A percentile compares a stretch with the other conserved stretches of the same genome.
phyloP scores from a whole-genome alignment of 2,113 vertebrate species.

The Pachycephala philippinensis region DNA sequence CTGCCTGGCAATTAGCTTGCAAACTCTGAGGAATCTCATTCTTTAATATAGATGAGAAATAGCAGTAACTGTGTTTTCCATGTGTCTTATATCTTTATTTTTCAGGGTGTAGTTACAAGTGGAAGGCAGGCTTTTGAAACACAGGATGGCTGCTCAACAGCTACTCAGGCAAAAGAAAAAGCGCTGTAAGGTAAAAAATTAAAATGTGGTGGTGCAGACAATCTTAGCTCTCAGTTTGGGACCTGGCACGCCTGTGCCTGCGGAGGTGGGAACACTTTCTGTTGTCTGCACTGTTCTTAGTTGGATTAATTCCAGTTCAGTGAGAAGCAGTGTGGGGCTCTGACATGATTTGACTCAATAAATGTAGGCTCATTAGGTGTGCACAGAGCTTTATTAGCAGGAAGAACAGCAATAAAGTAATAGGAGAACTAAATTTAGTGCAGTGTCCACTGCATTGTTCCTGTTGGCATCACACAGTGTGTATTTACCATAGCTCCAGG shows the following conservation, averaged over 20 bases:
- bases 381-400: background rate
- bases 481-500: background rate
- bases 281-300: background rate
- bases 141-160: slow-evolving; percentile 62
- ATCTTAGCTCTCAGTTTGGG: background rate
- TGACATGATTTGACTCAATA: background rate
- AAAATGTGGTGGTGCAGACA: background rate
- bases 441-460: background rate
- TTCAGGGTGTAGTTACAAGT: slow-evolving; percentile 7
- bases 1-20: background rate
- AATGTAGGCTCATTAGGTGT: background rate
- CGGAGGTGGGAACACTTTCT: background rate
- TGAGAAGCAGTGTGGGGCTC: background rate
- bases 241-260: rapidly evolving
- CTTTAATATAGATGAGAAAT: background rate
- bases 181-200: slow-evolving; percentile 57
- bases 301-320: background rate
- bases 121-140: background rate
- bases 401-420: background rate
- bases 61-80: background rate
- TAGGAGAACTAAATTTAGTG: background rate
- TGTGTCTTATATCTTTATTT: background rate
- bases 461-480: background rate
- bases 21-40: background rate
- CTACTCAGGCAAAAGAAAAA: slow-evolving; percentile 26